Evolutionary conservation across 2,888 invertebrate species (phyloP), one percentile per base, ranked within the genome.

Genomic region (Oligia fasciuncula): DNA sequence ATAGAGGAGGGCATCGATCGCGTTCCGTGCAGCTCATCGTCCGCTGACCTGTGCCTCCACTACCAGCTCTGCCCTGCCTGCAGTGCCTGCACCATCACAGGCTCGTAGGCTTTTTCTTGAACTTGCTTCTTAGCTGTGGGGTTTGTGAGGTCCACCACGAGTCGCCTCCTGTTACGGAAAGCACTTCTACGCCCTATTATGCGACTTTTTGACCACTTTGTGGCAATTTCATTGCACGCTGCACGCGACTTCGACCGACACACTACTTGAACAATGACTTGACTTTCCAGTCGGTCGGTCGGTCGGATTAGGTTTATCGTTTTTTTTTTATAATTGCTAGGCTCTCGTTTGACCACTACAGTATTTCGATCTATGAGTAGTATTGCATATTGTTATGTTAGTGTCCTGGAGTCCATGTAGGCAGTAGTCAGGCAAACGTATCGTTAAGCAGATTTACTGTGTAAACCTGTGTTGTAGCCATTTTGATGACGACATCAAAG

Each of bases 11-110:
- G 40, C 54, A 75, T 79, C 74, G 71, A 83, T 71, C 70, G 80
- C 62, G 60, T 54, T 46, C 13, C n/a, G n/a, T 43, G 54, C 23
- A 19, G 40, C 35, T 60, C n/a, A 17, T 67, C 43, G 87, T 80
- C 23, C 86, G 77, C 84, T 79, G 87, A 90, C 87, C 88, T 78
- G 84, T 76, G 86, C 80, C 88, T 81, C 83, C 19, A 4, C 13
- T 43, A 43, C 40, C 74, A 19, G 29, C 51, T 19, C 19, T 40
- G 9, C 51, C 11, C 17, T 40, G 23, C 17, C 68, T 49, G 49
- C 46, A 9, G 8, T 23, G 57, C 19, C 14, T 35, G 40, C 70
- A 14, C 13, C 62, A 69, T 71, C 70, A 76, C 67, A 69, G 72
- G 81, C 60, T 86, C 73, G 84, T 74, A 77, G 85, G 75, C 84